Percentiles rank a stretch among this genome's conserved stretches.
Conservation (phyloP, 1,140 invertebrate genomes). For the Sarcophaga peregrina region DNA sequence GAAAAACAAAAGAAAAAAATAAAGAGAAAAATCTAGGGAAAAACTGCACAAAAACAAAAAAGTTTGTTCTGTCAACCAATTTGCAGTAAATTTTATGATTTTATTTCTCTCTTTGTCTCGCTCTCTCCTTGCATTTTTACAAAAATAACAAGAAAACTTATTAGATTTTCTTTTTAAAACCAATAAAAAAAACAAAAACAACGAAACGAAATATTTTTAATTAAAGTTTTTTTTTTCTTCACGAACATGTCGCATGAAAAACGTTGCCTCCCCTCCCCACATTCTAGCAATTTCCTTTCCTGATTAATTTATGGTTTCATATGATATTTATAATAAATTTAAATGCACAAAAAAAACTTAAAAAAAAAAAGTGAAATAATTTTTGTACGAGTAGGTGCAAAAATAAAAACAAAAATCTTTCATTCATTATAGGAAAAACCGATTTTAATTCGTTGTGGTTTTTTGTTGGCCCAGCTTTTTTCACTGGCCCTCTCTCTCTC, state of each 20-base stretch:
- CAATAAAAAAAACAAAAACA: not conserved
- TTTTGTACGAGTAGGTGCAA: not conserved
- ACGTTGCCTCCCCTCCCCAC: too few species aligned
- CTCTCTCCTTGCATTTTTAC: too few species aligned
- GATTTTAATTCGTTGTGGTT: conserved; percentile 6
- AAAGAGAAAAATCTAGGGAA: too few species aligned
- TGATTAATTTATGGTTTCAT: conserved; percentile 16
- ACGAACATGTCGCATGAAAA: not conserved
- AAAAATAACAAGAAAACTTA: not conserved
- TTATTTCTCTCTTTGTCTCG: conserved; percentile 42
- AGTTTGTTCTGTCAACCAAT: conserved; percentile 51
- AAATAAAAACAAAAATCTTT: not conserved
- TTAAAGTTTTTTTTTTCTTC: not conserved
- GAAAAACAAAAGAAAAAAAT: too few species aligned
- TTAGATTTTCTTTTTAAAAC: conserved; percentile 1
- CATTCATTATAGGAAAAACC: not conserved
- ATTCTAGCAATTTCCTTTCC: not conserved
- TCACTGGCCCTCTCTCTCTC: too few species aligned
- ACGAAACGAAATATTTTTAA: not conserved
- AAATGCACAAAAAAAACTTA: too few species aligned
- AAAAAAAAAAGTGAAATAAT: not conserved
- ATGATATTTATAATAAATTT: conserved; percentile 7
- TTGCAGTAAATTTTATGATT: conserved; percentile 67
- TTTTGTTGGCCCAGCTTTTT: not conserved
- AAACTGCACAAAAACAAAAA: too few species aligned